Evolutionary conservation across 2,888 invertebrate genomes (phyloP).

Genomic region (Hyposoter didymator): DNA sequence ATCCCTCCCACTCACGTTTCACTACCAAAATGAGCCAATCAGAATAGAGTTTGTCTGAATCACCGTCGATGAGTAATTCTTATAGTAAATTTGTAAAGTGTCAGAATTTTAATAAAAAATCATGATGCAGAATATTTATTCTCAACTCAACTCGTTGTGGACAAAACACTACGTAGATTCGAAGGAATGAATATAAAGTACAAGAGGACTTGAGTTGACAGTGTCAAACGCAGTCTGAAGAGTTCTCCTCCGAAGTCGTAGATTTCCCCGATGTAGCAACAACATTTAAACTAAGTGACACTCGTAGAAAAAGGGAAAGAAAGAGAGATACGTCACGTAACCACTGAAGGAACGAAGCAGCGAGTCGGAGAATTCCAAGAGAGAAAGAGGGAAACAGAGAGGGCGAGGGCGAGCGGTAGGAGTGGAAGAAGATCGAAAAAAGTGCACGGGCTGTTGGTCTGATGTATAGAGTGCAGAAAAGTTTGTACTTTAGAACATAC

Average conservation of each 20-base stretch:
- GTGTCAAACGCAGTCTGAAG: conserved; percentile 41
- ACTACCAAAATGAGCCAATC: too few species aligned
- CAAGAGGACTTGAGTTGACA: conserved; percentile 40
- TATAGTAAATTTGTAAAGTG: too few species aligned
- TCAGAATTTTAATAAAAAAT: too few species aligned
- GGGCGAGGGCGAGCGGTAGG: background rate
- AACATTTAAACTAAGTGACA: conserved; percentile 50
- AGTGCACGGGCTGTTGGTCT: conserved; percentile 31
- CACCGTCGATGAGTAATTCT: too few species aligned
- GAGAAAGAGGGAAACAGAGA: background rate
- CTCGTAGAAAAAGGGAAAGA: conserved; percentile 44
- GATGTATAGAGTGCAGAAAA: conserved; percentile 53
- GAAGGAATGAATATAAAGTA: conserved; percentile 11
- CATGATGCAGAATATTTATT: too few species aligned
- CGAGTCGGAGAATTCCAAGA: conserved; percentile 32
- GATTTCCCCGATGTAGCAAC: conserved; percentile 47
- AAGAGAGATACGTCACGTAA: conserved; percentile 58
- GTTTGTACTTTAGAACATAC: conserved; percentile 47
- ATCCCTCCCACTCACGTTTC: conserved; percentile 8
- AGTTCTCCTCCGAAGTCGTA: conserved; percentile 47
- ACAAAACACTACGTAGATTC: background rate
- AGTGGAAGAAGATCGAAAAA: background rate
- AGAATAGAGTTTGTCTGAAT: too few species aligned
- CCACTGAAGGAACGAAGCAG: conserved; percentile 31
- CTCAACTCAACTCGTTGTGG: too few species aligned